Conservation (phyloP, 1,140 invertebrate genomes). For the Akabosia matsudoensis region DNA sequence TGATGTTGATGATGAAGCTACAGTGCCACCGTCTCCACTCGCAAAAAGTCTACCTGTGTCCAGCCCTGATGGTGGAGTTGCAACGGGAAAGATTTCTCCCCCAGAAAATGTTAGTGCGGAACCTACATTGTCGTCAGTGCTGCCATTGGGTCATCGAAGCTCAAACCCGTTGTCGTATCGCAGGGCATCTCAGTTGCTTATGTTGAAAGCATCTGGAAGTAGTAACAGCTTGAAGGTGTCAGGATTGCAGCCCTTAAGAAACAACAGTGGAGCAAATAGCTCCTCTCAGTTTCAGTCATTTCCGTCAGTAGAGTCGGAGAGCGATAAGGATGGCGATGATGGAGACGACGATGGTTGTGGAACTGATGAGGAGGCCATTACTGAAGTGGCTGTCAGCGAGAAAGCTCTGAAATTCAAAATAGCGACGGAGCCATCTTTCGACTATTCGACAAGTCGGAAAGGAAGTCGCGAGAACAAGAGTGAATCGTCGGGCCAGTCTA, state of each 20-base stretch:
- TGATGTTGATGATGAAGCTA: background rate
- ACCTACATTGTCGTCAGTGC: background rate
- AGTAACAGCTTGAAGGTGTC: constrained; percentile 7
- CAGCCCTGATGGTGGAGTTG: no score
- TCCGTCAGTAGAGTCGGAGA: constrained; percentile 43
- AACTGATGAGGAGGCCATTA: constrained; percentile 62
- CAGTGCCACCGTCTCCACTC: background rate
- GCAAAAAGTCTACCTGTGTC: background rate
- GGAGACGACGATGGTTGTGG: constrained; percentile 57
- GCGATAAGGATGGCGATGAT: constrained; percentile 51
- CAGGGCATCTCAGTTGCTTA: constrained; percentile 4
- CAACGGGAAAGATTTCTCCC: background rate
- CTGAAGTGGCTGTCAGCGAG: constrained; percentile 72
- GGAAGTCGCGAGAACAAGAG: constrained; percentile 56
- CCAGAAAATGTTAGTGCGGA: background rate
- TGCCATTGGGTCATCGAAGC: background rate
- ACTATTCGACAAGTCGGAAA: constrained; percentile 55
- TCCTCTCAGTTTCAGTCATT: constrained; percentile 28
- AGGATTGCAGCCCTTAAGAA: background rate
- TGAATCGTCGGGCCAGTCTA: constrained; percentile 39
- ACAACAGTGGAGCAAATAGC: background rate
- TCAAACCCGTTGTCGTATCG: constrained; percentile 18
- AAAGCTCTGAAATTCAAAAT: constrained; percentile 63
- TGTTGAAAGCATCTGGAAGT: constrained; percentile 21
- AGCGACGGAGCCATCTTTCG: constrained; percentile 60